A percentile compares a stretch with the other conserved stretches of the same genome.
These are phyloP conservation scores for Theodoxus fluviatilis DNA, from an alignment of 2,888 invertebrate genomes.

Conservation along the genomic window DNA sequence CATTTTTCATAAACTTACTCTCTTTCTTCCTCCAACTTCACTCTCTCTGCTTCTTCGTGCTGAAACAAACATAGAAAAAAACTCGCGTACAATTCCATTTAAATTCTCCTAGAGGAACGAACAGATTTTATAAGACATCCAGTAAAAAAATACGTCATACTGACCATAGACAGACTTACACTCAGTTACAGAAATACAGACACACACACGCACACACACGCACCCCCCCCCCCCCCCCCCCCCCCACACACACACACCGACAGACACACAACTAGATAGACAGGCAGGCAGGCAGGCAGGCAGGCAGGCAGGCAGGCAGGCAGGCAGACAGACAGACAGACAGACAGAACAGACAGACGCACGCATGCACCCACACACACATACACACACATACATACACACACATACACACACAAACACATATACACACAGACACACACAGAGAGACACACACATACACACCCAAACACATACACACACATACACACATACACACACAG, in stretches of 20 bases:
- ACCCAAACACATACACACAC: background rate
- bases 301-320: background rate
- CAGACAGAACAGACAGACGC: background rate
- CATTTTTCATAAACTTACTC: too few species aligned
- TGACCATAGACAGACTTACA: background rate
- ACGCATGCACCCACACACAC: background rate
- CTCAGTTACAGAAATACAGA: background rate
- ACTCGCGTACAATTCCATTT: too few species aligned
- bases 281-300: background rate
- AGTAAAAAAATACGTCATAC: background rate
- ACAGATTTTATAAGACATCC: too few species aligned
- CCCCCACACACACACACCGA: background rate
- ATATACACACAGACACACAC: slow-evolving; percentile 8
- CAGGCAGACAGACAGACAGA: slow-evolving; percentile 14
- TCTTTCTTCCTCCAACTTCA: too few species aligned
- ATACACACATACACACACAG: background rate
- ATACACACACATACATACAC: background rate
- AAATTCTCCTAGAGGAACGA: background rate
- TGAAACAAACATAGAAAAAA: too few species aligned
- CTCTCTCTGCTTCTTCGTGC: too few species aligned
- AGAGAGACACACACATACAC: background rate
- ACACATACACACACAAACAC: background rate
- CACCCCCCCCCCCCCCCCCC: too few species aligned
- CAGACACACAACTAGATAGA: background rate
- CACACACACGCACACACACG: slow-evolving; percentile 6